Evolutionary conservation across 1,140 invertebrate species (phyloP).

Genomic region (Philopotamus ludificatus): DNA sequence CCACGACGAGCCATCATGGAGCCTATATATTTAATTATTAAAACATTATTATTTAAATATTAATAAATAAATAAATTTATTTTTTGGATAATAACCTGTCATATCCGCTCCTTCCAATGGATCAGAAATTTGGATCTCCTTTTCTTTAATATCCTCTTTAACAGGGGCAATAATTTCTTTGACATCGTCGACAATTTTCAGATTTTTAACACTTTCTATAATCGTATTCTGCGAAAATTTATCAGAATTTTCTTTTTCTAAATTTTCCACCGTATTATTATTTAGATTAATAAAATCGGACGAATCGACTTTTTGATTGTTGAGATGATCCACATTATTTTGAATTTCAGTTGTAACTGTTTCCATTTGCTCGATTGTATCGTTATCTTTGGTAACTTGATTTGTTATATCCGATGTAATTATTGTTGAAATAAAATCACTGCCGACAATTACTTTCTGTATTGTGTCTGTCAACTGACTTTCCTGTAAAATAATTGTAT

Average conservation of each 20-base stretch:
- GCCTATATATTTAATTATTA: slow-evolving; percentile 48
- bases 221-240: slow-evolving; percentile 16
- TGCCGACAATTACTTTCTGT: slow-evolving; percentile 14
- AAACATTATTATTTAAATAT: slow-evolving; percentile 17
- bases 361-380: slow-evolving; percentile 22
- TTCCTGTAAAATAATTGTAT: background rate
- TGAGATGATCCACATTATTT: slow-evolving; percentile 2
- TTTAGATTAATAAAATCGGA: slow-evolving; percentile 10
- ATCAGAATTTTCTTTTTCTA: slow-evolving; percentile 10
- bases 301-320: background rate
- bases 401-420: slow-evolving; percentile 28
- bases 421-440: slow-evolving; percentile 11
- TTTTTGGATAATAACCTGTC: slow-evolving; percentile 42
- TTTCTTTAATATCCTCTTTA: slow-evolving; percentile 17
- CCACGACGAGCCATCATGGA: slow-evolving; percentile 70
- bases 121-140: slow-evolving; percentile 28
- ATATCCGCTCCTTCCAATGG: slow-evolving; percentile 44
- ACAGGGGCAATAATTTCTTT: slow-evolving; percentile 12
- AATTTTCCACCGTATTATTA: background rate
- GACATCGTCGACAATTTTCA: slow-evolving; percentile 23
- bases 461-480: slow-evolving; percentile 18
- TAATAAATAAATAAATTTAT: slow-evolving; percentile 16
- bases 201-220: slow-evolving; percentile 42
- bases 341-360: slow-evolving; percentile 16
- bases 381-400: slow-evolving; percentile 41